Conservation (phyloP, 2,888 invertebrate species). For the Argyresthia albistria region DNA sequence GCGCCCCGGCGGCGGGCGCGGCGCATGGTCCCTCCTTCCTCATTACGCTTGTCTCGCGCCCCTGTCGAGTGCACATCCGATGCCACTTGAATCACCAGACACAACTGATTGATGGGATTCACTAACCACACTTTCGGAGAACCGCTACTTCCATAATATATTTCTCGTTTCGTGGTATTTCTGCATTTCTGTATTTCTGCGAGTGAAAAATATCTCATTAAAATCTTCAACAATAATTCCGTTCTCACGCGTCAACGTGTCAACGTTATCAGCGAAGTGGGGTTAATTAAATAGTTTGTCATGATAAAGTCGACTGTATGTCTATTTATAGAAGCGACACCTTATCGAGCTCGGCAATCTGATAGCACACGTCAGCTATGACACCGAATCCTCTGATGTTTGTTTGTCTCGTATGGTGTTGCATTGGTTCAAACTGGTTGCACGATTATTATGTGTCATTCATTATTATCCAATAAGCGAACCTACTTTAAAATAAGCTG, state of each 20-base stretch:
- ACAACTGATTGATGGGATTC: neutral
- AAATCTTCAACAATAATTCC: constrained; percentile 8
- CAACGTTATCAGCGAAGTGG: constrained; percentile 45
- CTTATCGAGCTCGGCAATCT: constrained; percentile 57
- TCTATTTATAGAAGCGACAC: constrained; percentile 47
- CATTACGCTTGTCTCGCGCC: constrained; percentile 26
- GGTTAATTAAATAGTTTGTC: constrained; percentile 62
- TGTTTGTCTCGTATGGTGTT: no score
- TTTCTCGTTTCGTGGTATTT: neutral
- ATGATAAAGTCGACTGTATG: constrained; percentile 46
- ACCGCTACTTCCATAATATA: neutral
- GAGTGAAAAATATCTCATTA: neutral
- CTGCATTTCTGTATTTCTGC: neutral
- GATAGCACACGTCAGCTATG: constrained; percentile 40
- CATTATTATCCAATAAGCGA: no score
- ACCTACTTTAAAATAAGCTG: no score
- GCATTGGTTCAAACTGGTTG: no score
- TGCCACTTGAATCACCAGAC: neutral
- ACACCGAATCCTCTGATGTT: constrained; percentile 28
- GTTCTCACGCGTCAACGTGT: constrained; percentile 47
- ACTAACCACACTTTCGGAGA: neutral
- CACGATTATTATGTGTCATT: no score
- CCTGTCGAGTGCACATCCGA: neutral
- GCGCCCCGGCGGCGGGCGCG: neutral
- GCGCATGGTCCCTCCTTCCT: constrained; percentile 58